Evolutionary conservation across 2,113 vertebrate species (phyloP).

Genomic region (Ammodytes dubius): DNA sequence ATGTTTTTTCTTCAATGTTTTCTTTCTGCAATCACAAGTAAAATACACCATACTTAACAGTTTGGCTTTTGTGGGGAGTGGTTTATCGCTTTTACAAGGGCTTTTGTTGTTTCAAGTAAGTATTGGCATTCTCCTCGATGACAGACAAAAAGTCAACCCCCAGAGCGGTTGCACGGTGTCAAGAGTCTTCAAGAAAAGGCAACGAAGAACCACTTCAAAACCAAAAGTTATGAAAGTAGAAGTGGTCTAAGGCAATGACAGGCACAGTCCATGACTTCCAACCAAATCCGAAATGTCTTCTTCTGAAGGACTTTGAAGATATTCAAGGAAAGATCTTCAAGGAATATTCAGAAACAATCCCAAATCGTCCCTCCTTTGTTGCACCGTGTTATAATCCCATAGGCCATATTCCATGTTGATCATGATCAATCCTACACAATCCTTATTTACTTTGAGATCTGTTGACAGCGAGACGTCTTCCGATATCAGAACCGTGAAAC

Average conservation of each 20-base stretch:
- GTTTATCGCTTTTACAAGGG: not conserved
- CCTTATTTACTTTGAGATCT: conserved; percentile 1
- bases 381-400: conserved; percentile 20
- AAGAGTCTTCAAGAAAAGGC: conserved; percentile 4
- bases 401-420: conserved; percentile 7
- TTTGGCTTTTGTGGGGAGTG: not conserved
- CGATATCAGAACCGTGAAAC: not conserved
- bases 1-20: not conserved
- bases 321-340: conserved; percentile 24
- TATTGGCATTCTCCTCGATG: conserved; percentile 2
- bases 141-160: conserved; percentile 7
- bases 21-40: not conserved
- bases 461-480: not conserved
- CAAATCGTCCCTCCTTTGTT: not conserved
- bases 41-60: not conserved
- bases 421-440: not conserved
- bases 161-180: conserved; percentile 11
- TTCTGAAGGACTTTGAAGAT: conserved; percentile 14
- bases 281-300: conserved; percentile 30
- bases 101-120: conserved; percentile 7
- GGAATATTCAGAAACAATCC: conserved; percentile 35
- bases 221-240: not conserved
- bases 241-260: not conserved
- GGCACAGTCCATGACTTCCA: conserved; percentile 5
- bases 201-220: conserved; percentile 21